A percentile compares a stretch with the other conserved stretches of the same genome.
phyloP scores from a whole-genome alignment of 2,888 invertebrate genomes.

The Lithophane socia region DNA sequence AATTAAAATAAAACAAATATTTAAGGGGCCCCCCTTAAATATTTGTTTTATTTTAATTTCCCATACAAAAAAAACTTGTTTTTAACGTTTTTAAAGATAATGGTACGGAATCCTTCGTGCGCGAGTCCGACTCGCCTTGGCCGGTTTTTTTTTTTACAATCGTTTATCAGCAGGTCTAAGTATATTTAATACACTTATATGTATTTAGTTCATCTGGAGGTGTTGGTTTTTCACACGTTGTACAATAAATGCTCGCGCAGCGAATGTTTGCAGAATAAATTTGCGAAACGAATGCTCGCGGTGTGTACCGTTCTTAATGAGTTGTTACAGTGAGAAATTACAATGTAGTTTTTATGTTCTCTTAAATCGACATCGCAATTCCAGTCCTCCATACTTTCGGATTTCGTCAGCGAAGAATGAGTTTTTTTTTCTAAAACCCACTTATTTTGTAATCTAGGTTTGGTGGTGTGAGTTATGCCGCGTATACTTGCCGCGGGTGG shows the following conservation, averaged over 20 bases:
- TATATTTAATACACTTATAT: not conserved
- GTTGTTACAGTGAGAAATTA: not conserved
- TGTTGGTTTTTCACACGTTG: not conserved
- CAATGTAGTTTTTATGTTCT: not conserved
- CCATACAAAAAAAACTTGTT: too few species aligned
- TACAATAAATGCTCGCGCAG: not conserved
- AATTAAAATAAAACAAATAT: too few species aligned
- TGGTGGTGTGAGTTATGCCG: slow-evolving; percentile 95
- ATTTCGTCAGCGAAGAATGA: not conserved
- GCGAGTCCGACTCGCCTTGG: too few species aligned
- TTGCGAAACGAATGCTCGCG: not conserved
- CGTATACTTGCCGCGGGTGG: slow-evolving; percentile 92
- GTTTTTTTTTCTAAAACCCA: not conserved
- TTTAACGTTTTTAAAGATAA: too few species aligned
- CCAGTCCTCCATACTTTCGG: not conserved
- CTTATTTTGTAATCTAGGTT: slow-evolving; percentile 73
- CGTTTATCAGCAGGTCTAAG: not conserved
- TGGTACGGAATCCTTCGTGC: too few species aligned
- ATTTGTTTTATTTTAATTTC: too few species aligned
- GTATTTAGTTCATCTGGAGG: not conserved
- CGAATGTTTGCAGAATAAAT: not conserved
- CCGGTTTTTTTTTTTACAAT: too few species aligned
- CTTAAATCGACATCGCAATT: not conserved
- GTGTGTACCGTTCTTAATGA: not conserved
- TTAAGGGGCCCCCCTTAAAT: too few species aligned